Conservation (phyloP, 2,113 vertebrate species). For the Epinephelus fuscoguttatus region DNA sequence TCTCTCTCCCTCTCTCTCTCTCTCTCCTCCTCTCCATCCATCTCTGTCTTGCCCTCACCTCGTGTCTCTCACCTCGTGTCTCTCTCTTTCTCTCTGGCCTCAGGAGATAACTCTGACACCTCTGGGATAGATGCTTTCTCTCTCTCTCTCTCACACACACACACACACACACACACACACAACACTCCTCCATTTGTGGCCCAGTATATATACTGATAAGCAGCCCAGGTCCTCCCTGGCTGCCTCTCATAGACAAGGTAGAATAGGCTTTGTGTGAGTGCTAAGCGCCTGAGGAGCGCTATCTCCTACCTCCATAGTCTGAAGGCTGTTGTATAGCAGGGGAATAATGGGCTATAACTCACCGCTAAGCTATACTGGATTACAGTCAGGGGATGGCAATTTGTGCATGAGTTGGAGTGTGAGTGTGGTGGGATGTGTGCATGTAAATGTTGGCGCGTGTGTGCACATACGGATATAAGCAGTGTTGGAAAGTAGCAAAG, state of each 20-base stretch:
- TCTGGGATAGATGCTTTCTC: constrained; percentile 69
- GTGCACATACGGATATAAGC: background rate
- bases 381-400: constrained; percentile 61
- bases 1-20: constrained; percentile 18
- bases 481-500: background rate
- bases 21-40: constrained; percentile 44
- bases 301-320: constrained; percentile 71
- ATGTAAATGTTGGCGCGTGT: background rate
- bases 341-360: constrained; percentile 75
- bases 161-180: constrained; percentile 19
- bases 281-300: constrained; percentile 56
- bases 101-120: constrained; percentile 74
- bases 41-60: constrained; percentile 44
- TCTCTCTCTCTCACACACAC: background rate
- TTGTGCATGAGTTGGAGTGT: constrained; percentile 31
- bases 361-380: constrained; percentile 62
- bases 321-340: constrained; percentile 59
- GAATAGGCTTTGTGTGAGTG: constrained; percentile 67
- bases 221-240: constrained; percentile 54
- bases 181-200: constrained; percentile 46
- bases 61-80: constrained; percentile 37
- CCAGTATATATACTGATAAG: constrained; percentile 67
- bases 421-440: constrained; percentile 10
- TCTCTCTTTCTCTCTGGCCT: constrained; percentile 67
- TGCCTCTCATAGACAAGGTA: constrained; percentile 53